phyloP scores from a whole-genome alignment of 1,140 invertebrate species.

The Lepidurus couesii region DNA sequence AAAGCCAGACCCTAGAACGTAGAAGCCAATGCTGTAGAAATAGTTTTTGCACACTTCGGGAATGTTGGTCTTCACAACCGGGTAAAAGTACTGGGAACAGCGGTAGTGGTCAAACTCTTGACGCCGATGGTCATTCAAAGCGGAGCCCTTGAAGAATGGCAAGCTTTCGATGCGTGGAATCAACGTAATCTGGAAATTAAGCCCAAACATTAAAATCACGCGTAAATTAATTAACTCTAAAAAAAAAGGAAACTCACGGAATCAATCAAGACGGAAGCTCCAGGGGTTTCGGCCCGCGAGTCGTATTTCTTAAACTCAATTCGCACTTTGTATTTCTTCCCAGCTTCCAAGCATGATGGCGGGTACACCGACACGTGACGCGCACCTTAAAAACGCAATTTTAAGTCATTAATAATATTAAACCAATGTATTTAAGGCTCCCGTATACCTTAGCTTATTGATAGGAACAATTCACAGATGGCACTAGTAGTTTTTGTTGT shows the following conservation, averaged over 20 bases:
- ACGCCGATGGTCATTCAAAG: conserved; percentile 52
- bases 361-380: conserved; percentile 66
- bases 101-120: conserved; percentile 73
- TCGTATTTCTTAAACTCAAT: conserved; percentile 71
- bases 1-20: conserved; percentile 69
- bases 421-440: not conserved
- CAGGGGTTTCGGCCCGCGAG: conserved; percentile 53
- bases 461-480: too few species aligned
- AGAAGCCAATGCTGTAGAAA: conserved; percentile 72
- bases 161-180: conserved; percentile 76
- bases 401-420: not conserved
- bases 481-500: too few species aligned
- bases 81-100: conserved; percentile 68
- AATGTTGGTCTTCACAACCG: conserved; percentile 52
- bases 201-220: conserved; percentile 20
- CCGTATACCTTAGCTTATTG: too few species aligned
- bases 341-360: conserved; percentile 80
- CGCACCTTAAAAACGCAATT: conserved; percentile 49
- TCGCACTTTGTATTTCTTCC: conserved; percentile 76
- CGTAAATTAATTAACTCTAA: conserved; percentile 26
- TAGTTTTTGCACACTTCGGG: conserved; percentile 71
- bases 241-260: conserved; percentile 57
- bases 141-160: conserved; percentile 67
- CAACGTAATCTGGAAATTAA: conserved; percentile 58
- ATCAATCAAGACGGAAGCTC: conserved; percentile 85